phyloP scores from a whole-genome alignment of 1,140 invertebrate genomes.

The Glomeris maerens region DNA sequence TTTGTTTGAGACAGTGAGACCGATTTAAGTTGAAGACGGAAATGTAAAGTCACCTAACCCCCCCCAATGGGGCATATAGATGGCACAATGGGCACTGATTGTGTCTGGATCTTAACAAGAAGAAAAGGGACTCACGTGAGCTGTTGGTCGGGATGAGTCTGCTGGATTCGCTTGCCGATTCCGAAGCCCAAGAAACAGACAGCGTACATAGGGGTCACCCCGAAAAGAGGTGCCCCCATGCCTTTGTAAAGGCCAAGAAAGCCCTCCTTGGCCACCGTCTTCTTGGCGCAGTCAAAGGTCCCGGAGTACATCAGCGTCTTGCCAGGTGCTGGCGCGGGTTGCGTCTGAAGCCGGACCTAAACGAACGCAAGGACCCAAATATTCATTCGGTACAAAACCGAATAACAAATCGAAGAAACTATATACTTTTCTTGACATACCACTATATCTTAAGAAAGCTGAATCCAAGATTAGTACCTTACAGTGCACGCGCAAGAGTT shows the following conservation, averaged over 20 bases:
- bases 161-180: constrained; percentile 65
- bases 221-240: constrained; percentile 45
- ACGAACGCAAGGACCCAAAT: constrained; percentile 17
- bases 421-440: too few species aligned
- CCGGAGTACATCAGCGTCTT: constrained; percentile 63
- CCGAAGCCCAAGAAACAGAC: constrained; percentile 95
- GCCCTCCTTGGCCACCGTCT: constrained; percentile 70
- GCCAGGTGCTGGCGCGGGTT: constrained; percentile 58
- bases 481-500: too few species aligned
- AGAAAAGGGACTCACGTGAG: constrained; percentile 44
- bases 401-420: too few species aligned
- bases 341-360: constrained; percentile 78
- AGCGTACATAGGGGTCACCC: constrained; percentile 50
- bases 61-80: too few species aligned
- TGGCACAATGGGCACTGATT: too few species aligned
- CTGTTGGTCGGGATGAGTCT: constrained; percentile 44
- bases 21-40: too few species aligned
- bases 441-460: too few species aligned
- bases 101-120: too few species aligned
- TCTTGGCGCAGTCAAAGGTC: constrained; percentile 85
- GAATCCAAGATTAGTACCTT: too few species aligned
- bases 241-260: constrained; percentile 42
- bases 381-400: too few species aligned
- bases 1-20: too few species aligned
- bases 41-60: too few species aligned